Conservation (phyloP, 2,888 invertebrate species). For the Aporophyla nigra region DNA sequence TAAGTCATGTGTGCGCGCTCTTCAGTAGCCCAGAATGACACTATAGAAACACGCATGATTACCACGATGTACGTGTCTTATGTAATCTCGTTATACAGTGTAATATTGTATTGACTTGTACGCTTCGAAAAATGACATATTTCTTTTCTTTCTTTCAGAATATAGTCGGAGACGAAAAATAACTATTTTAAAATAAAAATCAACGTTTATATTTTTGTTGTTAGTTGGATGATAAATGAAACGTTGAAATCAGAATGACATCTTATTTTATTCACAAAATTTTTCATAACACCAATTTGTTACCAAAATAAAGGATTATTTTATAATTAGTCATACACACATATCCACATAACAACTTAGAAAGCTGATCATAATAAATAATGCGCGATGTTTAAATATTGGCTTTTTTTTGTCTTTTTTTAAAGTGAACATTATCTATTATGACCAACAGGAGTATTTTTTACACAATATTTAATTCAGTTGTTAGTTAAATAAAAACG, state of each 20-base stretch:
- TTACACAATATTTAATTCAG: constrained; percentile 79
- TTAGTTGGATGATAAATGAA: constrained; percentile 61
- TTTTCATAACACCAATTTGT: constrained; percentile 90
- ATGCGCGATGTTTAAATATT: constrained; percentile 68
- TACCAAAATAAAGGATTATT: constrained; percentile 90
- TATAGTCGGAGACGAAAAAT: constrained; percentile 83
- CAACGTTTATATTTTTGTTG: constrained; percentile 24
- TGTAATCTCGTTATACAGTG: neutral
- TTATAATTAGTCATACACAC: constrained; percentile 89
- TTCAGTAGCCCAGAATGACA: neutral
- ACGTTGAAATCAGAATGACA: constrained; percentile 82
- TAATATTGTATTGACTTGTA: neutral
- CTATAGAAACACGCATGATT: neutral
- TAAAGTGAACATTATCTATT: constrained; percentile 76
- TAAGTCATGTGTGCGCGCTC: constrained; percentile 62
- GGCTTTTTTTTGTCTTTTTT: constrained; percentile 73
- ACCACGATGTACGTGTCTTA: neutral
- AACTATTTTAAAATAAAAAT: constrained; percentile 55
- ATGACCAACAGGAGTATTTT: constrained; percentile 83
- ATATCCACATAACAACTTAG: constrained; percentile 86
- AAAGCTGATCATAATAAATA: constrained; percentile 80
- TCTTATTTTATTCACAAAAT: constrained; percentile 90
- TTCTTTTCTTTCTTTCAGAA: constrained; percentile 80
- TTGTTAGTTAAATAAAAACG: constrained; percentile 75
- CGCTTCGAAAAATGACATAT: neutral